Evolutionary conservation across 2,888 invertebrate genomes (phyloP).

Genomic region (Drosophila suboccidentalis): DNA sequence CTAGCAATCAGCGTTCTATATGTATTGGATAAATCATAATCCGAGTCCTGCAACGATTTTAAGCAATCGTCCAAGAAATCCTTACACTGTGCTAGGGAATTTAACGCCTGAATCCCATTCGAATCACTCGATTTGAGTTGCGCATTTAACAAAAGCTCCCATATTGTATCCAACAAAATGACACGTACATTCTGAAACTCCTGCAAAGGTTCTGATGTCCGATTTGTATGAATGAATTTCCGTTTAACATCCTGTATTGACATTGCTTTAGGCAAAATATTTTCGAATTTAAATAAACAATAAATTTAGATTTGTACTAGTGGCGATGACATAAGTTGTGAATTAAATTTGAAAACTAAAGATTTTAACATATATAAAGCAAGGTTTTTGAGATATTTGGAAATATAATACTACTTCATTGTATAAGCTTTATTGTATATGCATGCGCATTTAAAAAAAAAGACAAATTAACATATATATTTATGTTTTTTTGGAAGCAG

Average conservation of each 20-base stretch:
- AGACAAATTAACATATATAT: neutral
- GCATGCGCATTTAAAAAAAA: slow-evolving; percentile 12
- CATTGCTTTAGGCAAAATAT: slow-evolving; percentile 14
- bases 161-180: slow-evolving; percentile 21
- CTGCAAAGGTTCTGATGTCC: neutral
- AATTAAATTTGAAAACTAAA: neutral
- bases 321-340: slow-evolving; percentile 20
- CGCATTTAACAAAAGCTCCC: neutral
- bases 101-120: neutral
- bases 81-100: slow-evolving; percentile 9
- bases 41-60: neutral
- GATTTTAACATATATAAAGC: too few species aligned
- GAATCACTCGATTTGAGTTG: neutral
- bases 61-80: slow-evolving; percentile 21
- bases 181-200: slow-evolving; percentile 4
- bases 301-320: slow-evolving; percentile 6
- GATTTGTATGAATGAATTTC: neutral
- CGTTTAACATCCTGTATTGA: too few species aligned
- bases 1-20: neutral
- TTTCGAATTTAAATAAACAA: slow-evolving; percentile 14
- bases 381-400: too few species aligned
- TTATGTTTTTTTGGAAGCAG: slow-evolving; percentile 25
- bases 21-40: neutral
- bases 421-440: neutral
- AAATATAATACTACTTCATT: neutral